A percentile compares a stretch with the other conserved stretches of the same genome.
Evolutionary conservation across 1,140 invertebrate genomes (phyloP).

Genomic region (Mactra quadrangularis): DNA sequence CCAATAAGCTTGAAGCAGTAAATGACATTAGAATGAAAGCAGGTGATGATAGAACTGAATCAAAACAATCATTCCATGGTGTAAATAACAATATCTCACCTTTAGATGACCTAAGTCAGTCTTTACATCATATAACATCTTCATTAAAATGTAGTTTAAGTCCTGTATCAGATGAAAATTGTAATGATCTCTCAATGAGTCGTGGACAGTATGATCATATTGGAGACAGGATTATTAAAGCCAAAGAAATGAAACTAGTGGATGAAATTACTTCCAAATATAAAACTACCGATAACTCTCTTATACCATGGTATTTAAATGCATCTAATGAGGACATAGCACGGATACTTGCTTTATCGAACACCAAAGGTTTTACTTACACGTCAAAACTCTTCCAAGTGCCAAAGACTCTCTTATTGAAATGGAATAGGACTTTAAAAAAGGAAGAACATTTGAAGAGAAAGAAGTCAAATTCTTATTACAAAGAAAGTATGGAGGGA

Average conservation of each 20-base stretch:
- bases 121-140: too few species aligned
- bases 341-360: not conserved
- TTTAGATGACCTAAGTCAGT: too few species aligned
- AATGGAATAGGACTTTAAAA: not conserved
- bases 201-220: not conserved
- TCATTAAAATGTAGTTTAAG: too few species aligned
- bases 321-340: not conserved
- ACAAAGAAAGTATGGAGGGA: too few species aligned
- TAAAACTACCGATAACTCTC: not conserved
- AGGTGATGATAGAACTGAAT: too few species aligned
- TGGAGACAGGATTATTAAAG: too few species aligned
- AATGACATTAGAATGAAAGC: too few species aligned
- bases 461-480: too few species aligned
- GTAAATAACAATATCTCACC: too few species aligned
- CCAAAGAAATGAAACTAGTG: not conserved
- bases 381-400: slow-evolving; percentile 36
- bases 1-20: too few species aligned
- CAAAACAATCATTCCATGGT: too few species aligned
- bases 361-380: slow-evolving; percentile 17
- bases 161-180: too few species aligned
- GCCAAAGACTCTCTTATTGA: slow-evolving; percentile 40
- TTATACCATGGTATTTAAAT: slow-evolving; percentile 4
- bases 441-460: slow-evolving; percentile 1
- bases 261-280: not conserved
- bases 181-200: not conserved